These are phyloP conservation scores for Allophyes oxyacanthae DNA, from an alignment of 2,888 invertebrate species.

Conservation along the genomic window DNA sequence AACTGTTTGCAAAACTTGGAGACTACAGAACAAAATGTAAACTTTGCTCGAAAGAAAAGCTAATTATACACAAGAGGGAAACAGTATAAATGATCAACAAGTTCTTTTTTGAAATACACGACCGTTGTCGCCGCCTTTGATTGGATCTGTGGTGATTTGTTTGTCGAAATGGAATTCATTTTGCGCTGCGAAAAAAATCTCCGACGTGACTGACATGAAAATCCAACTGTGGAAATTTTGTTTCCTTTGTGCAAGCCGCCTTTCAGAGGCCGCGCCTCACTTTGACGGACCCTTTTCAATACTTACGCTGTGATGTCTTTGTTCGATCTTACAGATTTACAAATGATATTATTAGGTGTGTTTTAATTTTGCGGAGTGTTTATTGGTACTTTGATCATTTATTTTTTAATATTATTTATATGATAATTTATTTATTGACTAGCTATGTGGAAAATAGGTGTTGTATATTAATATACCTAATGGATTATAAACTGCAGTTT, in stretches of 20 bases:
- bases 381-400: slow-evolving; percentile 8
- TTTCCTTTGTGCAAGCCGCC: slow-evolving; percentile 74
- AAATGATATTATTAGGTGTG: slow-evolving; percentile 47
- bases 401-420: no score
- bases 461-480: no score
- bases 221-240: slow-evolving; percentile 73
- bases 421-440: no score
- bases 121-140: slow-evolving; percentile 68
- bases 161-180: slow-evolving; percentile 77
- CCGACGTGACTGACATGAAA: slow-evolving; percentile 81
- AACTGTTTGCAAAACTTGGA: slow-evolving; percentile 33
- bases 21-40: slow-evolving; percentile 16
- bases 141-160: slow-evolving; percentile 79
- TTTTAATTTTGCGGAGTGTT: slow-evolving; percentile 44
- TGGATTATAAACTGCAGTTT: no score
- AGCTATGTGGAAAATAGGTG: not conserved
- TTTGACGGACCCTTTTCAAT: slow-evolving; percentile 68
- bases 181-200: slow-evolving; percentile 67
- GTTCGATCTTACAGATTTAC: slow-evolving; percentile 60
- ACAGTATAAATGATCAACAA: slow-evolving; percentile 39
- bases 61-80: slow-evolving; percentile 23
- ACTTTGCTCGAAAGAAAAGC: slow-evolving; percentile 35
- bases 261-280: slow-evolving; percentile 64
- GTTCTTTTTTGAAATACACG: slow-evolving; percentile 61
- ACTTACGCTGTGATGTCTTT: slow-evolving; percentile 61